Base-by-base conservation (phyloP, 1,140 invertebrate species). In the Odontomachus brunneus region DNA sequence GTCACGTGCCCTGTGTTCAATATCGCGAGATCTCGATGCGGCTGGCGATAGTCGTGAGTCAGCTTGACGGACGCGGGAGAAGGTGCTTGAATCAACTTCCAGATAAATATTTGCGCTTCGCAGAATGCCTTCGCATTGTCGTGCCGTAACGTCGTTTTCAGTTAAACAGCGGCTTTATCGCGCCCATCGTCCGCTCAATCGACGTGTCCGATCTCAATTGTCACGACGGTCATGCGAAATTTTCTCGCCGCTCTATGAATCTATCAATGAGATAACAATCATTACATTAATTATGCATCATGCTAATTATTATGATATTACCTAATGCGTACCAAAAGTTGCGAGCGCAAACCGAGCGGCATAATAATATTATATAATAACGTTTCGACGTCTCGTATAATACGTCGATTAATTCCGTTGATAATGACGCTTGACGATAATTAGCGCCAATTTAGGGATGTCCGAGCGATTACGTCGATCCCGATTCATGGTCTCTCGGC, bases 21-120 rank as follows among this genome's bases (percentile, higher is more conserved):
- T 80, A 80, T 80, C 63, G 48, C 63, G 51, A 17, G 53, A 80
- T 80, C 65, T 69, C 33, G 38, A 80, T 80, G 17, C 17, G 51
- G 22, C 9, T 14, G 24, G 22, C 51, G 75, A 80, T 80, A 69
- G 48, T 69, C 22, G 33, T 69, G 51, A 80, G 33, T 80, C 75
- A 80, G 33, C 65, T 80, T 55, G 51, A 69, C 57, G 51, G 33
- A 69, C 49, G 75, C 22, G 17, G 59, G 65, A 22, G 51, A 51
- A 67, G 22, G 69, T 69, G 65, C 51, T 69, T 69, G 65, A 80
- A 69, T 80, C 69, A 80, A 69, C 65, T 69, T 78, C 49, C 53
- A 69, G 65, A 80, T 69, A 69, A 80, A 80, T 80, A 69, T 80
- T 80, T 80, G 65, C 29, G 51, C 51, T 29, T 48, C 51, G 33